phyloP scores from a whole-genome alignment of 2,113 vertebrate genomes.

The Pelecanus crispus region DNA sequence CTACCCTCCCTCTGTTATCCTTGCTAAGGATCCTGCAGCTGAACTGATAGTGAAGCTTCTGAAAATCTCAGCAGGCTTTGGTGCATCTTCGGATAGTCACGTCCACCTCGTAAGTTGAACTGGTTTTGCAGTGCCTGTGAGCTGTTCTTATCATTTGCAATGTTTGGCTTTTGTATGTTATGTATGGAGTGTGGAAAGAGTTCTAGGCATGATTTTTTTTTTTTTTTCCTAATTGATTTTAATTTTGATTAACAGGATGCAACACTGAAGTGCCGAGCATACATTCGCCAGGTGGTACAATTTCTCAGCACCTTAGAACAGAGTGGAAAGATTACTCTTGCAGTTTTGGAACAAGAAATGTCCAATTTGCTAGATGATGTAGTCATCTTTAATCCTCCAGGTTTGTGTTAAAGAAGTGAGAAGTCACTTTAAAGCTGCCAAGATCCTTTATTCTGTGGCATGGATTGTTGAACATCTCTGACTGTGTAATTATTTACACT shows the following conservation, averaged over 20 bases:
- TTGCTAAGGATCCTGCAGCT: conserved; percentile 78
- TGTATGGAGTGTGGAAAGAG: not conserved
- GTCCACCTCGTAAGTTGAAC: conserved; percentile 79
- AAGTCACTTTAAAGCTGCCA: not conserved
- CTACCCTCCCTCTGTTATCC: conserved; percentile 85
- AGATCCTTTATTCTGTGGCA: not conserved
- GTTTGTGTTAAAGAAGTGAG: conserved; percentile 61
- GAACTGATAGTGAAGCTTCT: conserved; percentile 85
- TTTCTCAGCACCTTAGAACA: conserved; percentile 89
- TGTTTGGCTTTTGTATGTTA: not conserved
- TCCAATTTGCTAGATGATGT: conserved; percentile 85
- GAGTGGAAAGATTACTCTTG: conserved; percentile 81
- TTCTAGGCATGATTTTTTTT: not conserved
- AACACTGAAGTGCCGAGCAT: conserved; percentile 78
- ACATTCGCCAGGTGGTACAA: conserved; percentile 79
- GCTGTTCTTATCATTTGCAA: not conserved
- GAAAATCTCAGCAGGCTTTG: conserved; percentile 88
- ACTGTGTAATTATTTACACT: not conserved
- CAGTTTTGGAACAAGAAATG: conserved; percentile 85
- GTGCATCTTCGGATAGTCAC: conserved; percentile 65
- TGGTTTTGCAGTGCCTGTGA: not conserved
- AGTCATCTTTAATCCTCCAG: conserved; percentile 87
- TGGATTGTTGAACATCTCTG: not conserved
- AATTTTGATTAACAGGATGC: conserved; percentile 73
- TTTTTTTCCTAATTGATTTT: not conserved